A percentile compares a stretch with the other conserved stretches of the same genome.
These are phyloP conservation scores for Gavia stellata DNA, from an alignment of 2,113 vertebrate species.

Conservation along the genomic window DNA sequence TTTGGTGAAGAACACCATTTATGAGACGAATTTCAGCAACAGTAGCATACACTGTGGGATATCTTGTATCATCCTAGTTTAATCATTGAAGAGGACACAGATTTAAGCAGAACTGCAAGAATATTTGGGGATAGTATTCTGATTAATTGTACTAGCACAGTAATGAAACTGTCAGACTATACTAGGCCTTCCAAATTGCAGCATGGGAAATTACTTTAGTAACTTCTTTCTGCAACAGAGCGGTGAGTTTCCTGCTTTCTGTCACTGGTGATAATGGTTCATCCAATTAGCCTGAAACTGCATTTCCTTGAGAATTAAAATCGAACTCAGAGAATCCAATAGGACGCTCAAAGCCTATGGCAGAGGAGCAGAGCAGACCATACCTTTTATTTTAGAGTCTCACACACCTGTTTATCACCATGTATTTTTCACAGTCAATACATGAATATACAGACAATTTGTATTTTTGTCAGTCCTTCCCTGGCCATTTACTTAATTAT, in stretches of 20 bases:
- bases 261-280: neutral
- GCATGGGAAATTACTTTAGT: neutral
- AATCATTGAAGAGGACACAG: neutral
- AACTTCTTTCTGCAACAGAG: neutral
- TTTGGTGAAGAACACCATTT: neutral
- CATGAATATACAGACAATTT: neutral
- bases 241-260: neutral
- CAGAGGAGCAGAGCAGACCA: neutral
- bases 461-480: neutral
- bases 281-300: neutral
- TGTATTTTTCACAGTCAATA: neutral
- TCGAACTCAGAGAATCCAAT: neutral
- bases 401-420: neutral
- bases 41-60: neutral
- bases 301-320: neutral
- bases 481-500: neutral
- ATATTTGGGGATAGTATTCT: neutral
- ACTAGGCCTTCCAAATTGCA: neutral
- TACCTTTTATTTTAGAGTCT: neutral
- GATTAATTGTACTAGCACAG: neutral
- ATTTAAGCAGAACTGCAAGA: slow-evolving; percentile 12
- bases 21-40: neutral
- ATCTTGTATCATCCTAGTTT: neutral
- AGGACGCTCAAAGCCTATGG: neutral
- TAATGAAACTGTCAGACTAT: neutral